Base-by-base conservation (phyloP, 2,797 vertebrate species). In the Cheirogaleus major region DNA sequence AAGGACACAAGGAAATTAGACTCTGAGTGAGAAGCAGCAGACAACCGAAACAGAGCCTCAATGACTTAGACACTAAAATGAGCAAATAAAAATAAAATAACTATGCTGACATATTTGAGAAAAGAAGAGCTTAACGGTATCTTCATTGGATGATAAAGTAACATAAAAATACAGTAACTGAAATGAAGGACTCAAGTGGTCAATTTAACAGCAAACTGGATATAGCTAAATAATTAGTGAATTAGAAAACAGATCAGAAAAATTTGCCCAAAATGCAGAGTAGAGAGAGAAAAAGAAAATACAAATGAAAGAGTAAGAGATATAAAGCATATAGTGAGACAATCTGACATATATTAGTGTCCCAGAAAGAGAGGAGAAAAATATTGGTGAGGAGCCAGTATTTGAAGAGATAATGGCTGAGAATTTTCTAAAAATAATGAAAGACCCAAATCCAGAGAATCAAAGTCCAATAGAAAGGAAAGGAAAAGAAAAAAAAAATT, bases 191-290 rank as follows among this genome's bases (percentile, higher is more conserved):
- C 41, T 76, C 61, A 41, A 61, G 14, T 61, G 43, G 67, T 84
- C 35, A 85, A 89, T 48, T 88, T 76, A 88, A 59, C 2, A 70
- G 14, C 27, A 48, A 35, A 85, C 69, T 80, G 30, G 61, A 72
- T 63, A 83, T 48, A 92, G 55, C 11, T 76, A 50, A 95, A 73
- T 63, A 76, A 88, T 79, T 65, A 88, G 70, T 30, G 22, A 89
- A 78, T 63, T n/a, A 50, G 30, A 89, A 92, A 73, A 78, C 38
- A 94, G 50, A 84, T 69, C 23, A 70, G 57, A 93, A 90, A 41
- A 76, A 76, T 83, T 65, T 72, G 45, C 63, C 8, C 35, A 92
- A 86, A 81, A 80, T 78, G 57, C 50, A 89, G 43, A 55, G 52
- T 55, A 55, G 52, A 89, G 48, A 59, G 4, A 78, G 41, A 35